phyloP scores from a whole-genome alignment of 2,113 vertebrate genomes.

The Antennarius striatus region DNA sequence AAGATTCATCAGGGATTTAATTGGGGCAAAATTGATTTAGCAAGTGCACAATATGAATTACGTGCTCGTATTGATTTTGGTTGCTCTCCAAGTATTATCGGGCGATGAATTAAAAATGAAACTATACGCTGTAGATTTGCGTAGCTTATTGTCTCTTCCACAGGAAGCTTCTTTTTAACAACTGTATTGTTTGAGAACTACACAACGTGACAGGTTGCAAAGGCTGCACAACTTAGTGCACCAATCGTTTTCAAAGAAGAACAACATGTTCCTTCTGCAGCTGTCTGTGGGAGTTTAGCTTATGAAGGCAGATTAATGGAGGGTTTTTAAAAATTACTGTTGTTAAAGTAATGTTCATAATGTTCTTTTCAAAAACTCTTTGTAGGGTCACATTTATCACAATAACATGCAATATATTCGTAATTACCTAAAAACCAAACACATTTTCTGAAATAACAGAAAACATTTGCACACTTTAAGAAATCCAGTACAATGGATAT shows the following conservation, averaged over 20 bases:
- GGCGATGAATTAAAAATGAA: constrained; percentile 58
- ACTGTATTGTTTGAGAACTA: constrained; percentile 5
- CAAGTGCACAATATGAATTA: constrained; percentile 71
- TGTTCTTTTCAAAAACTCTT: constrained; percentile 20
- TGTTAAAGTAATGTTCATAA: not conserved
- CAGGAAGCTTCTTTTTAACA: not conserved
- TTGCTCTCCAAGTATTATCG: constrained; percentile 47
- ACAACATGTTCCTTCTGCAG: not conserved
- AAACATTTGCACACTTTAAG: not conserved
- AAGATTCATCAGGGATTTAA: constrained; percentile 69
- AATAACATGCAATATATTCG: not conserved
- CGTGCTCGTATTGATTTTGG: constrained; percentile 63
- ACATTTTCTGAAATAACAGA: not conserved
- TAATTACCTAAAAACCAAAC: constrained; percentile 7
- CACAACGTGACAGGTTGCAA: not conserved
- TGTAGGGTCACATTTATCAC: too few species aligned
- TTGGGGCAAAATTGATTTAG: constrained; percentile 70
- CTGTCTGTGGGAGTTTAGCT: not conserved
- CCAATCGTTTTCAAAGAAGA: constrained; percentile 14
- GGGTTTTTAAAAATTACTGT: constrained; percentile 5
- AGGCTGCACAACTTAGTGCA: not conserved
- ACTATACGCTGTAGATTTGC: constrained; percentile 3
- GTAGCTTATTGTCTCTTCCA: not conserved
- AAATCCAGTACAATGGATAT: constrained; percentile 4
- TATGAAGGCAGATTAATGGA: constrained; percentile 19